Conservation (phyloP, 2,113 vertebrate species). For the Holacanthus passer region DNA sequence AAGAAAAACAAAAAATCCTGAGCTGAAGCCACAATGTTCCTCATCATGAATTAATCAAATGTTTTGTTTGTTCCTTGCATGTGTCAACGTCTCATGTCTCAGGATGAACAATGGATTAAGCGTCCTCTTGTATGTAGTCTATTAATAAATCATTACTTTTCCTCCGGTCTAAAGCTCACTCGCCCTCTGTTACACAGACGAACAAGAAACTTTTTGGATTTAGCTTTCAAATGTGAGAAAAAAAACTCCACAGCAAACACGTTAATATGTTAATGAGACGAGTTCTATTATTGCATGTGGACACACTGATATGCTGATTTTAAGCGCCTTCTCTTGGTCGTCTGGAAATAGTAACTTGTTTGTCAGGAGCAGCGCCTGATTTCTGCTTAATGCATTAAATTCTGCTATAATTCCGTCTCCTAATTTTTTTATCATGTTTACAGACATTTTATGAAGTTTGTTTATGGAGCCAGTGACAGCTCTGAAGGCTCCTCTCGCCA, state of each 20-base stretch:
- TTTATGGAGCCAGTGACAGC: conserved; percentile 52
- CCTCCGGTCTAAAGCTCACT: conserved; percentile 3
- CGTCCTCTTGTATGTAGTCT: conserved; percentile 5
- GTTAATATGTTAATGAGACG: conserved; percentile 29
- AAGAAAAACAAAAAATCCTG: neutral
- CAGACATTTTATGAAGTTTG: conserved; percentile 59
- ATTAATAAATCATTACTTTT: conserved; percentile 52
- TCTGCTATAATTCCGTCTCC: conserved; percentile 11
- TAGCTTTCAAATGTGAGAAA: conserved; percentile 1
- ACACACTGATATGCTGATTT: conserved; percentile 44
- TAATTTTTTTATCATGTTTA: conserved; percentile 18
- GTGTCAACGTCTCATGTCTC: conserved; percentile 18
- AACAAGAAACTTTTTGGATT: conserved; percentile 6
- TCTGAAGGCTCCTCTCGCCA: conserved; percentile 43
- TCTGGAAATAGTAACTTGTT: conserved; percentile 86
- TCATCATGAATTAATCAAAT: conserved; percentile 48
- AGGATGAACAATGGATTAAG: conserved; percentile 24
- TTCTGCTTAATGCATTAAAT: conserved; percentile 28
- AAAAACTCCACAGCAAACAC: neutral
- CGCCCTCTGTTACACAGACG: neutral
- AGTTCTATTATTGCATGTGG: neutral
- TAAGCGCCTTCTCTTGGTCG: conserved; percentile 69
- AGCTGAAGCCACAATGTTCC: neutral
- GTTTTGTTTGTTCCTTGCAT: conserved; percentile 21
- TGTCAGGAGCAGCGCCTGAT: conserved; percentile 79